These are phyloP conservation scores for Neomonachus schauinslandi DNA, from an alignment of 2,113 vertebrate genomes.

Conservation along the genomic window DNA sequence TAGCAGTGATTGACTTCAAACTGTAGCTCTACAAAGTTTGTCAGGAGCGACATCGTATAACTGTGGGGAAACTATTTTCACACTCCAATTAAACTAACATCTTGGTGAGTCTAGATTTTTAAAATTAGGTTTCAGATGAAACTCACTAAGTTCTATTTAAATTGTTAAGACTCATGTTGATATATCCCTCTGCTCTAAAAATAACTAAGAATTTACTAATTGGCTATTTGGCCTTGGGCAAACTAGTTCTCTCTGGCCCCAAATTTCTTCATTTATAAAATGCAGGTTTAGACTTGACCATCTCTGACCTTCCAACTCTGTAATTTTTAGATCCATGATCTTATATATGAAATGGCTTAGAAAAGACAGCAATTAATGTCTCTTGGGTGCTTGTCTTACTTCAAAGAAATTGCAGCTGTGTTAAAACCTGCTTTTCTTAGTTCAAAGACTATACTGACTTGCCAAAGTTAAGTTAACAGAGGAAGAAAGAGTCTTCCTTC, in stretches of 20 bases:
- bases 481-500: background rate
- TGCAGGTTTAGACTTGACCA: background rate
- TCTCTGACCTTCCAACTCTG: background rate
- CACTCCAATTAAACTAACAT: slow-evolving; percentile 57
- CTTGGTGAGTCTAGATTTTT: slow-evolving; percentile 36
- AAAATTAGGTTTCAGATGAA: slow-evolving; percentile 49
- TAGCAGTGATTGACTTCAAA: background rate
- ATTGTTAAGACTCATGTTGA: slow-evolving; percentile 36
- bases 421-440: background rate
- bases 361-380: background rate
- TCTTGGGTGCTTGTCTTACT: background rate
- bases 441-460: slow-evolving; percentile 2
- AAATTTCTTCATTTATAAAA: slow-evolving; percentile 4
- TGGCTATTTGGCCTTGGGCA: background rate
- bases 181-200: background rate
- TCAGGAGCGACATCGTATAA: background rate
- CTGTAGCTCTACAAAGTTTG: background rate
- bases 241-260: background rate
- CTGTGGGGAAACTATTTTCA: background rate
- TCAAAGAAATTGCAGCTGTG: background rate
- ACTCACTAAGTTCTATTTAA: slow-evolving; percentile 47
- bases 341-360: background rate
- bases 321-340: background rate
- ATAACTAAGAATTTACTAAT: background rate
- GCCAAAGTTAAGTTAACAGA: background rate